Conservation (phyloP, 2,888 invertebrate genomes). For the Agrotis segetum region DNA sequence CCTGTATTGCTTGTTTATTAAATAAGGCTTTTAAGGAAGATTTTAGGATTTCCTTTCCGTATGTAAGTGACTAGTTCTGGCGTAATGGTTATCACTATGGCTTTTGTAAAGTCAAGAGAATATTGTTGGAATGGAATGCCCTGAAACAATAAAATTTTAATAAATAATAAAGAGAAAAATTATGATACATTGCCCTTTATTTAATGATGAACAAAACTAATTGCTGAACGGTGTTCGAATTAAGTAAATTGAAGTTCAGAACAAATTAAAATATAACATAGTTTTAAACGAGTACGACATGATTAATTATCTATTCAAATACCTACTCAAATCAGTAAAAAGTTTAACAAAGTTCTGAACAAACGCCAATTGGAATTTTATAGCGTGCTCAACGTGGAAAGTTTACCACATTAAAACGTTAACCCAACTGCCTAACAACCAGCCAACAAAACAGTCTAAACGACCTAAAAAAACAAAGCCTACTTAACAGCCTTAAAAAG, state of each 20-base stretch:
- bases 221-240: too few relatives aligned
- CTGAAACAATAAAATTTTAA: too few relatives aligned
- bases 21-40: constrained; percentile 47
- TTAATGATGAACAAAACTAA: neutral
- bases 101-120: too few relatives aligned
- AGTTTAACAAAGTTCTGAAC: neutral
- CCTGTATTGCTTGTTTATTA: constrained; percentile 51
- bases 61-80: neutral
- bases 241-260: too few relatives aligned
- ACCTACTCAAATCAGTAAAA: too few relatives aligned
- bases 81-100: neutral
- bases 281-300: too few relatives aligned
- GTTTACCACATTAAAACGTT: constrained; percentile 1
- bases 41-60: constrained; percentile 27
- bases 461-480: constrained; percentile 6
- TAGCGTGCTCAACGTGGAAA: neutral
- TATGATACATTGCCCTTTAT: neutral
- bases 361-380: neutral
- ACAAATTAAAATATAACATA: too few relatives aligned
- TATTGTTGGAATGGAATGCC: neutral
- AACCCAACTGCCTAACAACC: neutral
- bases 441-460: neutral
- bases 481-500: constrained; percentile 29
- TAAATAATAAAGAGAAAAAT: neutral
- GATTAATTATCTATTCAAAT: too few relatives aligned